phyloP scores from a whole-genome alignment of 2,113 vertebrate species.

The Steatornis caripensis region DNA sequence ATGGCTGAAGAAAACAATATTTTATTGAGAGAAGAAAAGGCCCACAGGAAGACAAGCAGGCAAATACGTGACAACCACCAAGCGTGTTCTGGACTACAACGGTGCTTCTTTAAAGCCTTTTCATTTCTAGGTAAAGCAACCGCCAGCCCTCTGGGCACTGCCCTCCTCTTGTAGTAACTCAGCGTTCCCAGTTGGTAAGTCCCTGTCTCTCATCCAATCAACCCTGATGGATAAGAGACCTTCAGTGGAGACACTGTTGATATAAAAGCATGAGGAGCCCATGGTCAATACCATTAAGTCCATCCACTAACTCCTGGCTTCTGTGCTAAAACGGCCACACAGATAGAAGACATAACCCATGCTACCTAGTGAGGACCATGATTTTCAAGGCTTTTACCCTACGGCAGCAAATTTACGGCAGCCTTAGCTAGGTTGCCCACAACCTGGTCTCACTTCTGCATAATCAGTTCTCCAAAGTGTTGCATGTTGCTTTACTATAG shows the following conservation, averaged over 20 bases:
- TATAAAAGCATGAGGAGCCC: not conserved
- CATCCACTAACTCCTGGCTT: not conserved
- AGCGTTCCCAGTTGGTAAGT: not conserved
- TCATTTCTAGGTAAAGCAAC: not conserved
- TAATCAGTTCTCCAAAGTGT: not conserved
- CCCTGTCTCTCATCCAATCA: not conserved
- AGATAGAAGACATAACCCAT: not conserved
- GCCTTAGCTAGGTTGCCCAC: not conserved
- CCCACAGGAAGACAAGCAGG: not conserved
- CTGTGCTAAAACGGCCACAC: not conserved
- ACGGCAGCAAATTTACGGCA: not conserved
- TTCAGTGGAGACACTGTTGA: not conserved
- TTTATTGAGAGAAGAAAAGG: not conserved
- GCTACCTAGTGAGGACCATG: not conserved
- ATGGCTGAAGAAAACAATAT: not conserved
- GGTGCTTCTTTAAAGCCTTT: not conserved
- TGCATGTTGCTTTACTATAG: not conserved
- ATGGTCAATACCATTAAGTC: fast-evolving
- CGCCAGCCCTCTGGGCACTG: not conserved
- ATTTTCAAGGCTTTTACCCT: not conserved
- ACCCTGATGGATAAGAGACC: not conserved
- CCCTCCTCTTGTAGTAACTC: not conserved
- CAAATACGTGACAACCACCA: not conserved
- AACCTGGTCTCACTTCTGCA: not conserved
- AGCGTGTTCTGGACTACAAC: not conserved